Base-by-base conservation (phyloP, 1,140 invertebrate species). In the Homarus americanus region DNA sequence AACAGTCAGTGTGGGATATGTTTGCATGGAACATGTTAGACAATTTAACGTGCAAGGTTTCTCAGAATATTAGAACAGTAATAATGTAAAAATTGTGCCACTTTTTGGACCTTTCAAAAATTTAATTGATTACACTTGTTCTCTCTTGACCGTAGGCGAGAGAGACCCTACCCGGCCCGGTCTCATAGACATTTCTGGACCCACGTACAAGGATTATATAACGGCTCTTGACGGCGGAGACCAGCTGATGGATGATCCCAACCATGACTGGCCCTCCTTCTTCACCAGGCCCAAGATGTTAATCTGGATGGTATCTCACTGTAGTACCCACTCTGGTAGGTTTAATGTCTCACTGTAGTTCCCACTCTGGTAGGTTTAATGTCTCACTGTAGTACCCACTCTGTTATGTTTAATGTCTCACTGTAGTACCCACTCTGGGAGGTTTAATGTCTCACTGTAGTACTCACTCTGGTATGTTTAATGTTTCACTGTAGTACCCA, bases 221-320 rank as follows among this genome's bases (percentile, higher is more conserved):
- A 44, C 32, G 12, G 88, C 66, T 32, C 72, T 90, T 69, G 7
- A 40, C n/a, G 32, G 78, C 10, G 69, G 63, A 10, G 69, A 73
- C 38, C 7, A 12, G 2, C 69, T 85, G 28, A n/a, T 36, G 86
- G 79, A 53, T 40, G 79, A 90, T 72, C 34, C 15, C 44, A 17
- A 34, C 12, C 63, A n/a, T n/a, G 28, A 83, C 49, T 78, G 76
- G 75, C 36, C 41, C n/a, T n/a, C 79, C 32, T 90, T 90, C 38
- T 28, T 75, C 2, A 15, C 12, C 0, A 94, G 95, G 63, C 91
- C 91, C 15, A 93, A 93, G 86, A 53, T 93, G 20, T 94, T 94
- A 2, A 94, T 94, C 17, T 95, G 95, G 95, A 93, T 95, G 80
- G 95, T 95, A 0, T 95, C 94, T 40, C 95, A 96, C 93, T 96